phyloP scores from a whole-genome alignment of 2,888 invertebrate species.

The Calliscelio sp. region DNA sequence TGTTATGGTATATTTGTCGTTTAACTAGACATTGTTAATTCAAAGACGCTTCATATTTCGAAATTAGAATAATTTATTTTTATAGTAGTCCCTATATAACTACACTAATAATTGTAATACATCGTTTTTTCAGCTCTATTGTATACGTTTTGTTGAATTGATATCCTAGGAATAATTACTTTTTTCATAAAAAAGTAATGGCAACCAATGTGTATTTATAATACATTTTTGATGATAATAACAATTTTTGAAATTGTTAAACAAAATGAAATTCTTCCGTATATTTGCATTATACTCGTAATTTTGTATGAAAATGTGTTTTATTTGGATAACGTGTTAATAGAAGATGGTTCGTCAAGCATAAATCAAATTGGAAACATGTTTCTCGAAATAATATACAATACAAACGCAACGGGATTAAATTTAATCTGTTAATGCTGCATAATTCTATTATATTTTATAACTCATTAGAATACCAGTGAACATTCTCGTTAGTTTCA shows the following conservation, averaged over 20 bases:
- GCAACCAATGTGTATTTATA: not conserved
- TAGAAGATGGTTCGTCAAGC: constrained; percentile 26
- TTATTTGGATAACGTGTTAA: constrained; percentile 4
- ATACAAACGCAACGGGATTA: constrained; percentile 14
- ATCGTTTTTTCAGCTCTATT: not conserved
- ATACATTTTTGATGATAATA: not conserved
- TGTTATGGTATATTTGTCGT: constrained; percentile 5
- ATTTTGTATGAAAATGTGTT: not conserved
- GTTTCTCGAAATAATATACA: constrained; percentile 6
- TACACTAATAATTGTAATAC: not conserved
- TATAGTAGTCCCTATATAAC: not conserved
- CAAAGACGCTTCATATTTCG: constrained; percentile 2
- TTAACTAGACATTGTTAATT: not conserved
- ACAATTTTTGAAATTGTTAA: not conserved
- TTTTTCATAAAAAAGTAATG: not conserved
- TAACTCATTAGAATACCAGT: not conserved
- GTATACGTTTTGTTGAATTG: not conserved
- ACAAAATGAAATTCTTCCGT: not conserved
- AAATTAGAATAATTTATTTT: constrained; percentile 24
- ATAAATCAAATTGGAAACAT: constrained; percentile 34
- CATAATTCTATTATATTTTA: constrained; percentile 30
- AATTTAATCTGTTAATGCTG: constrained; percentile 33
- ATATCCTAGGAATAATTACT: not conserved
- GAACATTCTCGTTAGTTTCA: not conserved
- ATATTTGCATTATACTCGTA: not conserved